Percentiles rank a stretch among this genome's conserved stretches.
phyloP scores from a whole-genome alignment of 2,113 vertebrate species.

The Chascanopsetta lugubris region DNA sequence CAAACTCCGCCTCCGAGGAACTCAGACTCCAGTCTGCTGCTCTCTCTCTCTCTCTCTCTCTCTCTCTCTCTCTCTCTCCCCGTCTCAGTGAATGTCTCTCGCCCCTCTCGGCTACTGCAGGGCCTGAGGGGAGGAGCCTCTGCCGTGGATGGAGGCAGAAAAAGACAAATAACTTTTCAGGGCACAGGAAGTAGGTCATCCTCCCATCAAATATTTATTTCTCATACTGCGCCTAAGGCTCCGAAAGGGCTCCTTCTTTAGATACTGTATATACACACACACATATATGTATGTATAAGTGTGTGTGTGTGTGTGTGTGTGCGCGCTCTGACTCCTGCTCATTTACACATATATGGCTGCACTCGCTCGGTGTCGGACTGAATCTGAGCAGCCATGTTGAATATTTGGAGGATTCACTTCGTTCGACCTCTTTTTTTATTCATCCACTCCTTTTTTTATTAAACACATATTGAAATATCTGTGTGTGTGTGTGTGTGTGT shows the following conservation, averaged over 20 bases:
- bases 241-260: slow-evolving; percentile 61
- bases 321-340: slow-evolving; percentile 21
- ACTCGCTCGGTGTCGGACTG: slow-evolving; percentile 5
- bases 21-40: too few relatives aligned
- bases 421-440: slow-evolving; percentile 26
- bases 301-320: slow-evolving; percentile 1
- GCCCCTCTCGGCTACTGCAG: slow-evolving; percentile 11
- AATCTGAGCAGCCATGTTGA: slow-evolving; percentile 20
- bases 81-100: slow-evolving; percentile 13
- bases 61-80: slow-evolving; percentile 12
- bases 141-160: slow-evolving; percentile 53
- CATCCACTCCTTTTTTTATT: slow-evolving; percentile 3
- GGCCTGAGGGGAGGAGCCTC: slow-evolving; percentile 49
- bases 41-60: slow-evolving; percentile 2
- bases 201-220: slow-evolving; percentile 79
- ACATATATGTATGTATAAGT: slow-evolving; percentile 5
- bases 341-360: slow-evolving; percentile 44
- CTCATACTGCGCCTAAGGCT: slow-evolving; percentile 65
- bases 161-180: slow-evolving; percentile 78
- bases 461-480: slow-evolving; percentile 26
- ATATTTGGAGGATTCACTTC: slow-evolving; percentile 45
- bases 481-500: background rate
- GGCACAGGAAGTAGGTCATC: slow-evolving; percentile 73
- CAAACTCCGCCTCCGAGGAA: too few relatives aligned
- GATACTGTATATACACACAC: slow-evolving; percentile 13